phyloP scores from a whole-genome alignment of 1,140 invertebrate species.

The Orchesella cincta region DNA sequence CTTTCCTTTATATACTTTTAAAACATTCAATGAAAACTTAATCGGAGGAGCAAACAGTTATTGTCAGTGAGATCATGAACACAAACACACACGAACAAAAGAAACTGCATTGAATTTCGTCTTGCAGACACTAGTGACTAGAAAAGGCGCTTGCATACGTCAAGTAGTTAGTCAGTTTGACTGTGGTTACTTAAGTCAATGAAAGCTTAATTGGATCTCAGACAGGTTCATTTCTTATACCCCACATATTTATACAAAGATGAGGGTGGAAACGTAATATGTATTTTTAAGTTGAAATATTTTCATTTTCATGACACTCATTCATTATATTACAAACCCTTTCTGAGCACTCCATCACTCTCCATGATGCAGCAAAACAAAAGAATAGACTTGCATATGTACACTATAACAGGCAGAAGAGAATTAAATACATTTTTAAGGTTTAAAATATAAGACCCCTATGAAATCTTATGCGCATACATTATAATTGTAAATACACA shows the following conservation, averaged over 20 bases:
- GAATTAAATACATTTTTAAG: no score
- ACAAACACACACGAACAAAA: not conserved
- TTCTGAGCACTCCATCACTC: no score
- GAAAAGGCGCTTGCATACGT: not conserved
- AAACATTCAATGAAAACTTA: not conserved
- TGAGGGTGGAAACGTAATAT: no score
- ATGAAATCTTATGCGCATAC: no score
- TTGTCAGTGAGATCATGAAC: conserved; percentile 10
- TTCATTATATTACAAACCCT: not conserved
- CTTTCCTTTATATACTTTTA: conserved; percentile 4
- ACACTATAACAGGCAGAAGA: no score
- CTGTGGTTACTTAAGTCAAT: not conserved
- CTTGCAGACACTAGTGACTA: not conserved
- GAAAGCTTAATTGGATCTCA: conserved; percentile 9
- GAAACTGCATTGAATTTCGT: no score
- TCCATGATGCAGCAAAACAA: no score
- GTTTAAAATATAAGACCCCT: no score
- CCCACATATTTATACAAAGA: no score
- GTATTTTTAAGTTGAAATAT: no score
- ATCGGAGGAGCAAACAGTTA: conserved; percentile 1
- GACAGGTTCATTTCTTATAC: conserved; percentile 7
- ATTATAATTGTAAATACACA: no score
- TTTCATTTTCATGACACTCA: not conserved
- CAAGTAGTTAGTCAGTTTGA: not conserved
- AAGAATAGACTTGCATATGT: no score